Evolutionary conservation across 2,113 vertebrate species (phyloP).

Genomic region (Beaufortia kweichowensis): DNA sequence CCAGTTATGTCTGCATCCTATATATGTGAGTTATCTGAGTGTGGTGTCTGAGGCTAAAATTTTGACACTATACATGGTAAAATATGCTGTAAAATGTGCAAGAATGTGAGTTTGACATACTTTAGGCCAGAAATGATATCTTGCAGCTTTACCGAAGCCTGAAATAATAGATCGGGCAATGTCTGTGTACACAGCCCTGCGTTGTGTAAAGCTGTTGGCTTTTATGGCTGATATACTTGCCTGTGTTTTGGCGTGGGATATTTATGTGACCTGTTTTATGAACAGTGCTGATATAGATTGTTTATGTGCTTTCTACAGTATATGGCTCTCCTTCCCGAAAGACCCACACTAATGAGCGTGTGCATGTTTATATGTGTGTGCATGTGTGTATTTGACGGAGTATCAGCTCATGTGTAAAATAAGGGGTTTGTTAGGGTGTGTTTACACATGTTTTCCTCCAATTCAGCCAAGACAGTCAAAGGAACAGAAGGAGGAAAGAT

Average conservation of each 20-base stretch:
- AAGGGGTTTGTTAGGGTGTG: constrained; percentile 9
- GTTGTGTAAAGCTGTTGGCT: constrained; percentile 19
- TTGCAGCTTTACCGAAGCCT: constrained; percentile 25
- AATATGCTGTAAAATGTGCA: constrained; percentile 23
- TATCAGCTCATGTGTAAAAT: not conserved
- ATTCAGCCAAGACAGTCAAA: constrained; percentile 33
- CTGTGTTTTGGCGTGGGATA: constrained; percentile 23
- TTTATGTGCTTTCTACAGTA: constrained; percentile 14
- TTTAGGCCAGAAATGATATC: constrained; percentile 25
- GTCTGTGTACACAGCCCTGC: constrained; percentile 11
- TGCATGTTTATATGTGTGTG: constrained; percentile 8
- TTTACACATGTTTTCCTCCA: constrained; percentile 22
- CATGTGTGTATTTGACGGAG: constrained; percentile 24
- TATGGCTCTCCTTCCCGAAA: constrained; percentile 1
- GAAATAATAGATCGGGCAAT: constrained; percentile 39
- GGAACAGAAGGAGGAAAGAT: not conserved
- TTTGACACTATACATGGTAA: constrained; percentile 40
- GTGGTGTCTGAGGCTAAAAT: not conserved
- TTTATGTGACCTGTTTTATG: constrained; percentile 40
- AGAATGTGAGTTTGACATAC: constrained; percentile 24
- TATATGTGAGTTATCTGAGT: not conserved
- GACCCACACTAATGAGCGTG: constrained; percentile 11
- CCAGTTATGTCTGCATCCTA: not conserved
- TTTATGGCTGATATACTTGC: constrained; percentile 18
- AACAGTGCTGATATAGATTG: constrained; percentile 32